phyloP scores from a whole-genome alignment of 2,888 invertebrate species.

The Ormyrus rosae region DNA sequence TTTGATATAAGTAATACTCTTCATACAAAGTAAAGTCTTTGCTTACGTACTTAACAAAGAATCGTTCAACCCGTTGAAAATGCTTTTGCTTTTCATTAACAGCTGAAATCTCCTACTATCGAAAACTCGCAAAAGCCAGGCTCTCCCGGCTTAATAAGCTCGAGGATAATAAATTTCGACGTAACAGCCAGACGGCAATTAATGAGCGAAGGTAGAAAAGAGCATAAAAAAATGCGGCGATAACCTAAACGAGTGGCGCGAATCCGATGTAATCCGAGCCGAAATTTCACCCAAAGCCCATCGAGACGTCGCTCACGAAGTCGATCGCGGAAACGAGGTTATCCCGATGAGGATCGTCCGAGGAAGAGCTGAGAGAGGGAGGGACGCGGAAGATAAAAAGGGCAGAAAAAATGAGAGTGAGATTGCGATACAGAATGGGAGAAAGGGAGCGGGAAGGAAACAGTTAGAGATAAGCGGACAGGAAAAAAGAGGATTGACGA shows the following conservation, averaged over 20 bases:
- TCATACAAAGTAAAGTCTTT: no score
- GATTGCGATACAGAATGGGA: constrained; percentile 25
- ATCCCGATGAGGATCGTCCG: constrained; percentile 62
- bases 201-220: constrained; percentile 28
- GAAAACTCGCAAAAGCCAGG: neutral
- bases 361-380: constrained; percentile 36
- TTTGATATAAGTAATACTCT: no score
- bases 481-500: constrained; percentile 11
- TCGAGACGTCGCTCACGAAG: constrained; percentile 62
- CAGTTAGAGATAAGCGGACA: constrained; percentile 5
- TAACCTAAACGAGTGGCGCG: constrained; percentile 29
- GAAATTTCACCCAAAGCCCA: constrained; percentile 64
- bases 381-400: constrained; percentile 6
- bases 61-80: no score
- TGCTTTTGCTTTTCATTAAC: no score
- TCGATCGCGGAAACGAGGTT: constrained; percentile 66
- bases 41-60: no score
- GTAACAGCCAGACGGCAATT: constrained; percentile 41
- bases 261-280: constrained; percentile 64
- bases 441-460: constrained; percentile 20
- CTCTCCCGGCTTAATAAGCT: constrained; percentile 4
- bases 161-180: constrained; percentile 31
- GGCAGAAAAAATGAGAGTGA: constrained; percentile 37
- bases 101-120: neutral
- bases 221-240: constrained; percentile 14